A percentile compares a stretch with the other conserved stretches of the same genome.
These are phyloP conservation scores for Stegodyphus dumicola DNA, from an alignment of 1,140 invertebrate species.

Conservation along the genomic window DNA sequence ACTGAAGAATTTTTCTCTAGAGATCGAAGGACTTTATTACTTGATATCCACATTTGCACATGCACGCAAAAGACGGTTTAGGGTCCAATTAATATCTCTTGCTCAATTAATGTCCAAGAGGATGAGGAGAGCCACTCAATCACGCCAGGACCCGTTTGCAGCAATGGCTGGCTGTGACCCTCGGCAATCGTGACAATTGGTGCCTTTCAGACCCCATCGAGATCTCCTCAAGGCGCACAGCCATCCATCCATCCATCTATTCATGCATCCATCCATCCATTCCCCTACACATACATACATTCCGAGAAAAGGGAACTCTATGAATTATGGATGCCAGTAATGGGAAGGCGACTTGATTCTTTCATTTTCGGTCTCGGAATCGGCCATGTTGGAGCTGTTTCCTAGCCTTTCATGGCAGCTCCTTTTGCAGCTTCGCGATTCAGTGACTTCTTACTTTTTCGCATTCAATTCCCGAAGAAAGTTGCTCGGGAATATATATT, in stretches of 20 bases:
- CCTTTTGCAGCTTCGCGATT: conserved; percentile 51
- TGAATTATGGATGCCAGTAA: conserved; percentile 59
- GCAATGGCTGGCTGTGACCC: neutral
- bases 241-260: conserved; percentile 46
- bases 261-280: conserved; percentile 36
- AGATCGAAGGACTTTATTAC: too few species aligned
- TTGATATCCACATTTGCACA: too few species aligned
- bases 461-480: conserved; percentile 56
- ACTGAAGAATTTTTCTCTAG: too few species aligned
- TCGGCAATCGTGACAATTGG: conserved; percentile 41
- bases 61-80: too few species aligned
- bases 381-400: conserved; percentile 54
- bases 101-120: neutral
- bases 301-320: conserved; percentile 43
- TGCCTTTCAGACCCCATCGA: conserved; percentile 24
- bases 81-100: too few species aligned
- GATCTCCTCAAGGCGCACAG: neutral
- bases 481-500: conserved; percentile 58
- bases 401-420: conserved; percentile 55
- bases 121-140: neutral
- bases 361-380: conserved; percentile 54
- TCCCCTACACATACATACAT: conserved; percentile 25
- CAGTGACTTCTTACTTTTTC: conserved; percentile 58
- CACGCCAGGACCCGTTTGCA: neutral
- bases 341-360: conserved; percentile 58